These are phyloP conservation scores for Bombus consobrinus DNA, from an alignment of 1,140 invertebrate genomes.

Conservation along the genomic window DNA sequence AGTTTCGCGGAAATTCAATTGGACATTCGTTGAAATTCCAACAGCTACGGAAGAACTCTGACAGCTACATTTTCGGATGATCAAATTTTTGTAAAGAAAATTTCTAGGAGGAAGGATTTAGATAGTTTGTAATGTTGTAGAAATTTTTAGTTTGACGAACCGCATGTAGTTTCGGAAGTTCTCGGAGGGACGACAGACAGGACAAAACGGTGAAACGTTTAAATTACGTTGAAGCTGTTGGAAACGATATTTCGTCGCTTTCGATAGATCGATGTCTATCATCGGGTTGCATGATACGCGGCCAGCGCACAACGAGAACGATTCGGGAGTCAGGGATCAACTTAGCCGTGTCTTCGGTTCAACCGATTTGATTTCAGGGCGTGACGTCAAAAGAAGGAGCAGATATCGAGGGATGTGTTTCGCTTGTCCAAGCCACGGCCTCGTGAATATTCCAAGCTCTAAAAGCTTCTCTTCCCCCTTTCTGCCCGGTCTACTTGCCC, in stretches of 20 bases:
- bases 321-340: conserved; percentile 43
- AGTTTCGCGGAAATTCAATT: not conserved
- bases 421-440: conserved; percentile 79
- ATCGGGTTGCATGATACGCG: conserved; percentile 17
- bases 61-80: not conserved
- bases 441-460: conserved; percentile 81
- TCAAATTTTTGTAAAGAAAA: too few species aligned
- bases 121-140: too few species aligned
- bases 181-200: too few species aligned
- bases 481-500: conserved; percentile 60
- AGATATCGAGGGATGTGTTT: conserved; percentile 75
- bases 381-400: conserved; percentile 66
- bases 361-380: conserved; percentile 63
- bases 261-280: not conserved
- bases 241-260: conserved; percentile 26
- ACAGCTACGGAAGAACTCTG: not conserved
- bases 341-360: conserved; percentile 39
- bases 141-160: too few species aligned
- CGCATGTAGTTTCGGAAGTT: too few species aligned
- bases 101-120: too few species aligned
- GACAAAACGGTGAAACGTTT: too few species aligned
- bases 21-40: too few species aligned
- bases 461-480: conserved; percentile 76
- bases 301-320: not conserved
- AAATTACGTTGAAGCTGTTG: too few species aligned